Base-by-base conservation (phyloP, 37 sponge, comb jelly and placozoan genomes). In the Ianthella basta region DNA sequence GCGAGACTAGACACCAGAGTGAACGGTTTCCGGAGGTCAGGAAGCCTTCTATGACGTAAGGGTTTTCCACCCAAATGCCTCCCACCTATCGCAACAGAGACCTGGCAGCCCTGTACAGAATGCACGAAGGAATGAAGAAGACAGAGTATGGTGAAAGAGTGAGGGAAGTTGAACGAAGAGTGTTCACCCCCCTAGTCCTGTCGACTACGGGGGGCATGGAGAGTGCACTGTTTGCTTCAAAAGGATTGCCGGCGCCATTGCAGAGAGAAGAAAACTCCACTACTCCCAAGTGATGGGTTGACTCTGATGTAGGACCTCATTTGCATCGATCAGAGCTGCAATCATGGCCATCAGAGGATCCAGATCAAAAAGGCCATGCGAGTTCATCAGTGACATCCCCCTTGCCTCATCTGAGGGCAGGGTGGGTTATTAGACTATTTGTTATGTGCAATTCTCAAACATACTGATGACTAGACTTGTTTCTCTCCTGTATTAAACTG, bases 71-170 rank as follows among this genome's bases (percentile, higher is more conserved):
- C 14, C 64, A 61, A 61, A 61, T 61, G 64, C 64, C 64, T n/a
- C 59, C 64, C 64, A 61, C 64, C 64, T 61, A 61, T 12, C 64
- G 64, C 64, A 29, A 61, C 64, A 61, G 59, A 57, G 64, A 61
- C 64, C 64, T 61, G 4, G 64, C 64, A 61, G 64, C 64, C 29
- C 64, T 61, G 64, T 61, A 61, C 64, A 61, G 29, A 27, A 61
- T 61, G 64, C 64, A 61, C 10, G 64, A 61, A 61, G 64, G 64
- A 10, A 61, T 61, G 27, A 61, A 61, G 64, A 61, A 61, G 64
- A 61, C 10, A 61, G 64, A 61, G 14, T 61, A 61, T 10, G 64
- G 64, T 61, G 64, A 61, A 61, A 13, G 64, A 61, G 64, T 61
- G 4, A 10, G 64, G 64, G 64, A 61, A 61, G 64, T 61, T 61